Evolutionary conservation across 2,888 invertebrate species (phyloP), one percentile per base, ranked within the genome.

Genomic region (Barypeithes pellucidus): DNA sequence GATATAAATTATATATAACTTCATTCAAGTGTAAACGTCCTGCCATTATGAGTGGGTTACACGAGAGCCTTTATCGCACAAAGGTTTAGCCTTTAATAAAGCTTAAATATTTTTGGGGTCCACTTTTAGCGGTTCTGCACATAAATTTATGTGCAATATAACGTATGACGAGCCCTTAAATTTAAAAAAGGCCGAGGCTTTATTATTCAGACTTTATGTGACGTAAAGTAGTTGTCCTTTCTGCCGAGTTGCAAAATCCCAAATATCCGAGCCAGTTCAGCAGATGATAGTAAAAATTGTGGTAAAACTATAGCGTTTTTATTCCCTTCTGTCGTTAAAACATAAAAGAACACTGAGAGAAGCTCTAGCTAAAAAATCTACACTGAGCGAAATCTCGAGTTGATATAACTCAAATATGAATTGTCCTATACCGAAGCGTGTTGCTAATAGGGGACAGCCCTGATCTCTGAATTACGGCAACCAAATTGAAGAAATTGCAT

Each of bases 1-100:
- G n/a, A 63, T 9, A 50, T 63, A 63, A 63, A 63, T 63, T 50
- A 63, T 50, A 45, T 45, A 61, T 61, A 29, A 45, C 61, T 50
- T 22, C 63, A 50, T 50, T 36, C 50, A 63, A 63, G 63, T 50
- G 63, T 50, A 50, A 63, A 63, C 12, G 50, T 50, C 22, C 50
- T 36, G 29, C 50, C 63, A 18, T 63, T 50, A 36, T 50, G 45
- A 63, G 47, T 24, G 22, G 43, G 18, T 50, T 45, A 45, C 11
- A 29, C 47, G 24, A 62, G 33, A 61, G 22, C 22, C 14, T 61
- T 62, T 61, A 43, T 43, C 43, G 43, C 22, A 62, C 45, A 63
- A 24, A 33, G 47, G 50, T 50, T 63, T 63, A 50, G 5, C 50
- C 50, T 50, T 8, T 63, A 63, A 63, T 63, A 63, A 63, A 47